Evolutionary conservation across 1,140 invertebrate species (phyloP).

Genomic region (Zophobas atratus): DNA sequence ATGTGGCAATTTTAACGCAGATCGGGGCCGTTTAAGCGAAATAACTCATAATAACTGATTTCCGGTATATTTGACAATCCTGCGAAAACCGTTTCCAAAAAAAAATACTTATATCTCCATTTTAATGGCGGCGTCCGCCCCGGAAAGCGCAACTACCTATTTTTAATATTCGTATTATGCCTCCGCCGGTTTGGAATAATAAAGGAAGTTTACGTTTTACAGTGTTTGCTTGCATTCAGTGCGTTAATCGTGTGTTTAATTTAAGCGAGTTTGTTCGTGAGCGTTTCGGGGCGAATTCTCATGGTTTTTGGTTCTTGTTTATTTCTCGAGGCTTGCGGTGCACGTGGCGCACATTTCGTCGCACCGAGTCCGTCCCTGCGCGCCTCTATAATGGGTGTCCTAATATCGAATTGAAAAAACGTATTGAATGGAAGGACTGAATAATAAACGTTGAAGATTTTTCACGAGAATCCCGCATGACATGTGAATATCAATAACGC

Average conservation of each 20-base stretch:
- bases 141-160: not conserved
- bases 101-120: no score
- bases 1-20: no score
- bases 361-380: not conserved
- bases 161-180: constrained; percentile 32
- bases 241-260: constrained; percentile 31
- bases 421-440: constrained; percentile 37
- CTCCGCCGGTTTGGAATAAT: constrained; percentile 20
- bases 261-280: not conserved
- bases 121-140: constrained; percentile 8
- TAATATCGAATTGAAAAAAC: constrained; percentile 32
- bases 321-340: no score
- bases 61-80: no score
- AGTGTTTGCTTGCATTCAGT: constrained; percentile 36
- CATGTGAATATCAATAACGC: constrained; percentile 40
- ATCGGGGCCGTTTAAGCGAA: no score
- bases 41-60: no score
- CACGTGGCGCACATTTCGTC: no score
- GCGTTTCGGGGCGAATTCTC: no score
- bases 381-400: constrained; percentile 13
- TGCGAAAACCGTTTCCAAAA: no score
- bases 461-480: constrained; percentile 37
- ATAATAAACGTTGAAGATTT: constrained; percentile 39
- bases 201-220: constrained; percentile 36
- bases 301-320: no score